Conservation (phyloP, 37 sponge, comb jelly and placozoan species). For the Cladorhizidae sp. region DNA sequence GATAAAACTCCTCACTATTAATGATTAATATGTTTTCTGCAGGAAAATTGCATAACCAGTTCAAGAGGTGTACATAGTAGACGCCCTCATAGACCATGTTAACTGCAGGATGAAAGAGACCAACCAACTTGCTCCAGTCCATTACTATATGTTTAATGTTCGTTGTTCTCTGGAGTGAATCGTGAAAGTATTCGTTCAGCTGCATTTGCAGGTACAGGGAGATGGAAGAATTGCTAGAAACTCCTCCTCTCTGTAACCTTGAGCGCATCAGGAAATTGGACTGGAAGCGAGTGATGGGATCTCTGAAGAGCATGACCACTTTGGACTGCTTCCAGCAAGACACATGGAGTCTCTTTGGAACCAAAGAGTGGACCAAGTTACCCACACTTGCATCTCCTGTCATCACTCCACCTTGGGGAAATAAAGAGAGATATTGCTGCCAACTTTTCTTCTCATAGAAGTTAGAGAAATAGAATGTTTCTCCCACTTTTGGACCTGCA, state of each 20-base stretch:
- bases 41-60: conserved; percentile 86
- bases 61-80: conserved; percentile 59
- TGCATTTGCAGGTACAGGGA: conserved; percentile 31
- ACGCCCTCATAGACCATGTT: conserved; percentile 69
- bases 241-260: background rate
- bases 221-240: conserved; percentile 1
- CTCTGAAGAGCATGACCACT: conserved; percentile 56
- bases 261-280: conserved; percentile 67
- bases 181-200: conserved; percentile 14
- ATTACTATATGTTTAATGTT: conserved; percentile 10
- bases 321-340: conserved; percentile 67
- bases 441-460: conserved; percentile 40
- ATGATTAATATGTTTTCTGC: conserved; percentile 69
- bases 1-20: conserved; percentile 76
- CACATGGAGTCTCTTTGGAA: conserved; percentile 46
- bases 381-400: conserved; percentile 75
- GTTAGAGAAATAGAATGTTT: conserved; percentile 69
- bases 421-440: conserved; percentile 40
- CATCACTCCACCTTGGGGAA: conserved; percentile 22
- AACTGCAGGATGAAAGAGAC: conserved; percentile 28
- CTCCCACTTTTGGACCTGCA: conserved; percentile 52
- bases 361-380: conserved; percentile 42
- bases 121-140: conserved; percentile 21
- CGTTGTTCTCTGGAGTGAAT: background rate
- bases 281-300: conserved; percentile 54